phyloP scores from a whole-genome alignment of 2,888 invertebrate genomes.

The Metallyticus violacea region DNA sequence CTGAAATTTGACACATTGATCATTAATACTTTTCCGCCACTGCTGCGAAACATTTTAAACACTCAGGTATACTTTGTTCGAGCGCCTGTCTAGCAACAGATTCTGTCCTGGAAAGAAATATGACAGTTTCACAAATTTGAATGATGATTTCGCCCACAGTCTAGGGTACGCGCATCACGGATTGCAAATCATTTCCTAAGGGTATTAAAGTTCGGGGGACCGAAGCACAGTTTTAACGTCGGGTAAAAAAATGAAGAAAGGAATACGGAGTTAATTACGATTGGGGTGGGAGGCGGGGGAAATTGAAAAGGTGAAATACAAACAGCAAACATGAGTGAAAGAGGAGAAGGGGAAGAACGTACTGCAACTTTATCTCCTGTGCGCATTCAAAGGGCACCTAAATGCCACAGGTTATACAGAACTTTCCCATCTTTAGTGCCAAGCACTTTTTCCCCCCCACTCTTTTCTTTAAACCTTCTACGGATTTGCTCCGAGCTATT shows the following conservation, averaged over 20 bases:
- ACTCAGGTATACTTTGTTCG: no score
- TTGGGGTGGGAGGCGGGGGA: conserved; percentile 35
- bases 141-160: no score
- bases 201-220: not conserved
- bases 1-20: no score
- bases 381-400: conserved; percentile 15
- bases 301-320: conserved; percentile 24
- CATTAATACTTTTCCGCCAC: no score
- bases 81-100: no score
- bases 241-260: conserved; percentile 30
- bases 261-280: conserved; percentile 34
- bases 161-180: not conserved
- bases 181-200: not conserved
- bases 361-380: not conserved
- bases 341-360: conserved; percentile 30
- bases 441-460: not conserved
- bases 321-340: conserved; percentile 22
- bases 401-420: conserved; percentile 22
- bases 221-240: not conserved
- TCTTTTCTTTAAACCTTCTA: not conserved
- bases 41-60: no score
- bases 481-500: not conserved
- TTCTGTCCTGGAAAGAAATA: no score
- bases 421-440: not conserved
- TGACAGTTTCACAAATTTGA: no score